Evolutionary conservation across 2,113 vertebrate genomes (phyloP).

Genomic region (Panurus biarmicus): DNA sequence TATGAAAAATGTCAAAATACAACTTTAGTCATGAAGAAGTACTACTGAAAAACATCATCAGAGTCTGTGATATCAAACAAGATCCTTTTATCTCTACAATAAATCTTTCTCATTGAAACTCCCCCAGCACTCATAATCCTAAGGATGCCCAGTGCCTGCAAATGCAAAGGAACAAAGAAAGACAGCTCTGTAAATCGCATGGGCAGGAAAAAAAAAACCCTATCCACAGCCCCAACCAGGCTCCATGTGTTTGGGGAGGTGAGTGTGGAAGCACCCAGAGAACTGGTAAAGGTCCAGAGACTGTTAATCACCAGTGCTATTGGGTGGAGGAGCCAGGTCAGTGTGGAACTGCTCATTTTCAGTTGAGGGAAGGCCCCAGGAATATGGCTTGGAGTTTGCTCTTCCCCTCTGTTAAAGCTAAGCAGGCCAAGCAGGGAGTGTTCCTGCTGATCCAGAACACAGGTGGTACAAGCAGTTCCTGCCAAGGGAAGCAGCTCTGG

Average conservation of each 20-base stretch:
- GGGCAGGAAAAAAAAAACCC: not conserved
- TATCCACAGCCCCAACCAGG: not conserved
- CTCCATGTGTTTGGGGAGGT: not conserved
- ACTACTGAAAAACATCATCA: not conserved
- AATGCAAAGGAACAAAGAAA: not conserved
- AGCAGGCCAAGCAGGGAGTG: constrained; percentile 7
- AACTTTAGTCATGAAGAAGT: not conserved
- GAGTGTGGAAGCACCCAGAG: not conserved
- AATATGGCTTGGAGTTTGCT: not conserved
- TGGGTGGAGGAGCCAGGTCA: not conserved
- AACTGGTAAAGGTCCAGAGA: not conserved
- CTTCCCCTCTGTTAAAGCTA: not conserved
- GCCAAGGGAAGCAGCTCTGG: not conserved
- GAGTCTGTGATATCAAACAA: not conserved
- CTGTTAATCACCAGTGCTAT: not conserved
- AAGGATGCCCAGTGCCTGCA: not conserved
- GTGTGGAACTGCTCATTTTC: not conserved
- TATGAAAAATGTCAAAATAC: not conserved
- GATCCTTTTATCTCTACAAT: not conserved
- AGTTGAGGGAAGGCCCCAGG: not conserved
- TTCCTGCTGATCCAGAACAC: not conserved
- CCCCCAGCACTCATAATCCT: not conserved
- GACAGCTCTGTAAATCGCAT: not conserved
- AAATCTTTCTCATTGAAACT: not conserved
- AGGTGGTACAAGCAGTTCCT: not conserved